phyloP scores from a whole-genome alignment of 2,113 vertebrate genomes.

The Cebus imitator region DNA sequence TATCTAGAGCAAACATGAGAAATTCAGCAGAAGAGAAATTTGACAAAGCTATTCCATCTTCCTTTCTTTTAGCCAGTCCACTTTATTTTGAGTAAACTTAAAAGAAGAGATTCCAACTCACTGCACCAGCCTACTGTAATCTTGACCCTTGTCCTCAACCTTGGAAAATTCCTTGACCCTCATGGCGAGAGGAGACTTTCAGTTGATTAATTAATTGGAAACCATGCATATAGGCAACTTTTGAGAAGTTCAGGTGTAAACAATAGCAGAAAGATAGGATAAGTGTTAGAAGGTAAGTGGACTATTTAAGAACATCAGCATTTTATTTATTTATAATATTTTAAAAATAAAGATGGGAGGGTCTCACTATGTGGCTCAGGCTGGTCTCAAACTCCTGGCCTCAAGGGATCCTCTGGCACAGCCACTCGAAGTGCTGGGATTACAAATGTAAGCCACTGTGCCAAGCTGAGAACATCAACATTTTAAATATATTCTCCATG shows the following conservation, averaged over 20 bases:
- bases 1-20: neutral
- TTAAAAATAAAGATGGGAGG: too few species aligned
- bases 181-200: neutral
- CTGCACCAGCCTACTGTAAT: neutral
- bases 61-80: neutral
- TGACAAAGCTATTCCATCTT: neutral
- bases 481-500: neutral
- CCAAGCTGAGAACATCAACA: neutral
- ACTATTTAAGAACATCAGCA: neutral
- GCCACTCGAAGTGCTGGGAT: too few species aligned
- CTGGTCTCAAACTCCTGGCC: too few species aligned
- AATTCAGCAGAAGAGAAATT: neutral
- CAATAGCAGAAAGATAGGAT: neutral
- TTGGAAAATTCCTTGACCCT: neutral
- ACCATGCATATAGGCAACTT: neutral
- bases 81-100: neutral
- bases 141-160: neutral
- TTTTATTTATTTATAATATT: neutral
- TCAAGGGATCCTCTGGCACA: too few species aligned
- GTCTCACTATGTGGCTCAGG: too few species aligned
- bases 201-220: neutral
- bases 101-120: neutral
- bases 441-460: too few species aligned
- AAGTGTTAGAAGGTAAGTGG: neutral
- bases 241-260: neutral